Conservation (phyloP, 2,113 vertebrate species). For the Lamprotornis superbus region DNA sequence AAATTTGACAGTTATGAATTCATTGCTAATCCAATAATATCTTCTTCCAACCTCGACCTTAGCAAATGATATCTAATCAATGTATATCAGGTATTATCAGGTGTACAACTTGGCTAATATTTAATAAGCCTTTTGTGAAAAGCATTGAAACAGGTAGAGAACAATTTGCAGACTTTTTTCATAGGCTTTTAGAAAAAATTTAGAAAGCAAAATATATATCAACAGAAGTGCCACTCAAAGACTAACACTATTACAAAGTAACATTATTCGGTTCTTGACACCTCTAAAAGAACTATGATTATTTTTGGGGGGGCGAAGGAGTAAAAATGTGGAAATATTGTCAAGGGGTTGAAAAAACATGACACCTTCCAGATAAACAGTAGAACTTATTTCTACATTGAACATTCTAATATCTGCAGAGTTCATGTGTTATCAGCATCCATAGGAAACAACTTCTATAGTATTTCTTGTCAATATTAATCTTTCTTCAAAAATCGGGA, state of each 20-base stretch:
- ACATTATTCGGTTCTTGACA: not conserved
- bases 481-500: fast-evolving
- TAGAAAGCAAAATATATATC: not conserved
- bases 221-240: not conserved
- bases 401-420: not conserved
- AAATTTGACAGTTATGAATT: not conserved
- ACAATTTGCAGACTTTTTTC: not conserved
- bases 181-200: not conserved
- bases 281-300: not conserved
- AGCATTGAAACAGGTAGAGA: not conserved
- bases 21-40: not conserved
- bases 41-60: not conserved
- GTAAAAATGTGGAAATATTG: not conserved
- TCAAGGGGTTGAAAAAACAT: not conserved
- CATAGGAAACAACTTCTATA: not conserved
- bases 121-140: not conserved
- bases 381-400: not conserved
- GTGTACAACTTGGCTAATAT: not conserved
- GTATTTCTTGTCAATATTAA: not conserved
- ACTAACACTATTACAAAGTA: not conserved
- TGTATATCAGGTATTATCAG: not conserved
- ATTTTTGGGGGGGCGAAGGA: not conserved
- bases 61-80: not conserved
- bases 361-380: not conserved
- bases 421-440: not conserved